Conservation (phyloP, 2,113 vertebrate species). For the Psammodynastes pulverulentus region DNA sequence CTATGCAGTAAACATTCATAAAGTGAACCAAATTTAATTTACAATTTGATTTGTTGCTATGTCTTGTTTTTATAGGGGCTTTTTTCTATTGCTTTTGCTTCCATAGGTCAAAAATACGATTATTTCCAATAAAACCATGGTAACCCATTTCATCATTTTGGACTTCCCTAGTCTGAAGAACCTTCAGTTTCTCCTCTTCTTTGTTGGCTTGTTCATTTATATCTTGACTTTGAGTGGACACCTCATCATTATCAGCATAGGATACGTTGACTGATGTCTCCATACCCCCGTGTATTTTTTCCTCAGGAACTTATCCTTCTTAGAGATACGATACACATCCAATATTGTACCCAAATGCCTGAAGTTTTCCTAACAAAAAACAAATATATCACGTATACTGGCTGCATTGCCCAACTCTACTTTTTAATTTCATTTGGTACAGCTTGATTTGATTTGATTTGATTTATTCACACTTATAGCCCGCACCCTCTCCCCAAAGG, state of each 20-base stretch:
- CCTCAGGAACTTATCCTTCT: constrained; percentile 39
- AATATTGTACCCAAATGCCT: constrained; percentile 32
- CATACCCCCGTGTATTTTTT: constrained; percentile 5
- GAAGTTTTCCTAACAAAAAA: constrained; percentile 26
- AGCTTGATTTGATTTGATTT: too few species aligned
- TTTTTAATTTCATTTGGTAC: constrained; percentile 7
- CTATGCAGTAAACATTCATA: background rate
- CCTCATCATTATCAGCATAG: background rate
- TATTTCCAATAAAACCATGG: constrained; percentile 15
- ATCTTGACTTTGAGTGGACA: constrained; percentile 3
- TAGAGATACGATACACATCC: constrained; percentile 34
- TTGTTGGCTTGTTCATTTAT: background rate
- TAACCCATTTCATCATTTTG: constrained; percentile 48
- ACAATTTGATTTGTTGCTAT: too few species aligned
- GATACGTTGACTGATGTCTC: constrained; percentile 9
- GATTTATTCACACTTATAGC: too few species aligned
- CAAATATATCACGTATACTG: constrained; percentile 31
- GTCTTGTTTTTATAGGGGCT: background rate
- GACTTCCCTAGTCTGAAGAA: constrained; percentile 44
- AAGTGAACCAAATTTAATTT: background rate
- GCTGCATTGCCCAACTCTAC: constrained; percentile 32
- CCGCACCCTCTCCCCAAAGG: too few species aligned
- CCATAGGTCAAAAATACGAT: constrained; percentile 25
- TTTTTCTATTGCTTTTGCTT: background rate
- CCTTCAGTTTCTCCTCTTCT: constrained; percentile 22